Base-by-base conservation (phyloP, 1,140 invertebrate species). In the Aethina tumida region DNA sequence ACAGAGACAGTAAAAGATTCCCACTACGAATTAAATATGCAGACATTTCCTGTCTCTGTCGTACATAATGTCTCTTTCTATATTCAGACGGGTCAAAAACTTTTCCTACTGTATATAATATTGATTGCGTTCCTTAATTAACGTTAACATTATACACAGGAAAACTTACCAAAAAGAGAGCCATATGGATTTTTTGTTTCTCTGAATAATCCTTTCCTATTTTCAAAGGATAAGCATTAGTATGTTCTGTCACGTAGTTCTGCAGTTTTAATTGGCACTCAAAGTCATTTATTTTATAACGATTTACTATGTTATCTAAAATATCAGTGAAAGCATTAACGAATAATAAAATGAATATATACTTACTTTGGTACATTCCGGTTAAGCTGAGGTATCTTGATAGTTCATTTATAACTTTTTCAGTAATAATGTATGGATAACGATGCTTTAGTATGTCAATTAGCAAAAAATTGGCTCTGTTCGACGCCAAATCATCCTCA, bases 391-490 rank as follows among this genome's bases (percentile, higher is more conserved):
- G 56, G 66, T 79, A 84, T 29, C 70, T 62, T 42, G 57, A 42
- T 15, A 84, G 49, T 14, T 74, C 44, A 20, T 57, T 47, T 9
- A 71, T 45, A 45, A 77, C 70, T 27, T 73, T 51, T 2, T 70
- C 50, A 31, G 57, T 55, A 55, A 81, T 71, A 40, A 88, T 58
- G 33, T 77, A 64, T 1, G 88, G 88, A 69, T 87, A 92, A 15
- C 91, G 74, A 47, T 73, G 66, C 29, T 67, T 66, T 3, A 97
- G 55, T 17, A 96, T 51, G 52, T 81, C 79, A 6, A 79, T 57
- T 5, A 94, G 60, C 8, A 97, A 66, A 56, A 77, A 61, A 63
- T 97, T 97, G 27, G 85, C 89, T 48, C 92, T 70, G 62, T 97
- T 97, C 3, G 82, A 79, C 0, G 71, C 60, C n/a, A 94, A 59